Evolutionary conservation across 2,888 invertebrate species (phyloP).

Genomic region (Unio delphinus): DNA sequence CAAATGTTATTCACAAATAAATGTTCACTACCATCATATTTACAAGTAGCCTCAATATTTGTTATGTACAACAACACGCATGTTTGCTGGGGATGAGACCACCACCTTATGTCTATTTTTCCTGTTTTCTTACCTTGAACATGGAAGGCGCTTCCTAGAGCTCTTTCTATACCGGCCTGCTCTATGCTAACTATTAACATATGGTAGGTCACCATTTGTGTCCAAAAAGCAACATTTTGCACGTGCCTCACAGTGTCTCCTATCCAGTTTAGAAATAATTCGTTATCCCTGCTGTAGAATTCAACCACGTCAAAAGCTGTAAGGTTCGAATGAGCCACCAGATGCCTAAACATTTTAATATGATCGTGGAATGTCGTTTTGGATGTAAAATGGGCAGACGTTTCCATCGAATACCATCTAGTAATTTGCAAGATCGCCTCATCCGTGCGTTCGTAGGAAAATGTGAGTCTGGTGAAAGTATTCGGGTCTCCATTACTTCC

Average conservation of each 20-base stretch:
- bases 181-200: slow-evolving; percentile 54
- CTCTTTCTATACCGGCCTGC: slow-evolving; percentile 54
- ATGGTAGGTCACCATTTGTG: slow-evolving; percentile 48
- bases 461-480: slow-evolving; percentile 13
- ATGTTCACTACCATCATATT: too few species aligned
- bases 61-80: too few species aligned
- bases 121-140: slow-evolving; percentile 43
- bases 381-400: slow-evolving; percentile 10
- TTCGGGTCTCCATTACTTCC: slow-evolving; percentile 33
- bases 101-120: not conserved
- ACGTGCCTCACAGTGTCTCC: slow-evolving; percentile 34
- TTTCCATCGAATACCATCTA: slow-evolving; percentile 13
- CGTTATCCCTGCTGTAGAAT: slow-evolving; percentile 46
- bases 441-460: slow-evolving; percentile 28
- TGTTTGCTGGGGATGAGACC: too few species aligned
- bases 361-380: not conserved
- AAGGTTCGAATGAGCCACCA: slow-evolving; percentile 13
- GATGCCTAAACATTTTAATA: slow-evolving; percentile 5
- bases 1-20: too few species aligned
- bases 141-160: slow-evolving; percentile 51
- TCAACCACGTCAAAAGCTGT: slow-evolving; percentile 25
- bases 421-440: slow-evolving; percentile 14
- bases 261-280: slow-evolving; percentile 40
- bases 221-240: slow-evolving; percentile 38
- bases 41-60: too few species aligned